Evolutionary conservation across 1,140 invertebrate species (phyloP), one percentile per base, ranked within the genome.

Genomic region (Varroa destructor): DNA sequence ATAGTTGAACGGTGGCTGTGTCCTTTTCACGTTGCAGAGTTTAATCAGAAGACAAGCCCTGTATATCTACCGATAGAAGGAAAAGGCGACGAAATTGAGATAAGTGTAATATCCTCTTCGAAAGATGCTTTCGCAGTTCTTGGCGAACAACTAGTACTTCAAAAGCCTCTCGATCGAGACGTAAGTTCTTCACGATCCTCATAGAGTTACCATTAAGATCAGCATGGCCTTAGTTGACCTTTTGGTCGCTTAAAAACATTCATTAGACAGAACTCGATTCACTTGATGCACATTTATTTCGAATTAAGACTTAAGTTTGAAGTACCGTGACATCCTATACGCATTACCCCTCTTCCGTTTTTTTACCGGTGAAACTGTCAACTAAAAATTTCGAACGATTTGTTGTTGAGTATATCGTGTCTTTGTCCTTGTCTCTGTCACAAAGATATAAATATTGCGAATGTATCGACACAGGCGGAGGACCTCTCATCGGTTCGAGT

Each of bases 151-250:
- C 79, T 93, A 3, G 85, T 88, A 77, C 81, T 93, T 25, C 80
- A 89, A 55, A 81, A 88, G 74, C 89, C 90, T 0, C 78, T 93
- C 46, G 91, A 93, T 79, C 85, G 90, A 76, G 91, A 93, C 80
- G 85, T 85, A 70, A 87, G 75, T 72, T 8, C n/a, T 55, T n/a
- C 8, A 0, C 46, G 8, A 51, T 51, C 3, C 8, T 51, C 46
- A 51, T 51, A 51, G 8, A 51, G 46, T 51, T 51, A 51, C 8
- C 8, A 51, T 51, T 51, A 51, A 8, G 46, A 51, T 51, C 46
- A 51, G 3, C 8, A 51, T 51, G 3, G 46, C 8, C 3, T 8
- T 51, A 25, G 25, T 25, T 25, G 25, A 25, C 25, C 46, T 51
- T 3, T 8, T 51, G 46, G 0, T 51, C 8, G 3, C 46, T 51